A percentile compares a stretch with the other conserved stretches of the same genome.
These are phyloP conservation scores for Drosophila dunni DNA, from an alignment of 1,140 invertebrate genomes.

Conservation along the genomic window DNA sequence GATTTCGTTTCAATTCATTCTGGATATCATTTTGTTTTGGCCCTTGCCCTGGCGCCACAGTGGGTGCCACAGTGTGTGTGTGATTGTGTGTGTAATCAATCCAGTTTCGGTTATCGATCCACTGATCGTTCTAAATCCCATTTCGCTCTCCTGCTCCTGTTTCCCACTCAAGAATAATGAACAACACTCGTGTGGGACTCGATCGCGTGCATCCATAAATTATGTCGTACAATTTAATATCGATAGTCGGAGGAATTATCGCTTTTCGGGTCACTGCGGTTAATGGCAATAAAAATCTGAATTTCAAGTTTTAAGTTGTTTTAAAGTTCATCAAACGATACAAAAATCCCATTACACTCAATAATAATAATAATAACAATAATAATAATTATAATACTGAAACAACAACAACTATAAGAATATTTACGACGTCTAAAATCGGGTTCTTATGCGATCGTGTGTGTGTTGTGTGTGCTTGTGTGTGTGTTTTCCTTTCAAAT, in stretches of 20 bases:
- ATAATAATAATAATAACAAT: slow-evolving; percentile 38
- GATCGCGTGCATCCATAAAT: slow-evolving; percentile 42
- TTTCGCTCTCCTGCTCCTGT: slow-evolving; percentile 7
- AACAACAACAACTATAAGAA: slow-evolving; percentile 6
- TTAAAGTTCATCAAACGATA: slow-evolving; percentile 61
- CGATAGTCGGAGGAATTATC: slow-evolving; percentile 50
- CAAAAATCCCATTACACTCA: slow-evolving; percentile 41
- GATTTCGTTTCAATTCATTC: slow-evolving; percentile 18
- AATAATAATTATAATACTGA: not conserved
- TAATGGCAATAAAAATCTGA: slow-evolving; percentile 64
- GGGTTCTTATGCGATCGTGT: slow-evolving; percentile 2
- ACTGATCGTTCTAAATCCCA: not conserved
- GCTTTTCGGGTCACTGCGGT: slow-evolving; percentile 34
- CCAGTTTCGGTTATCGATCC: slow-evolving; percentile 16
- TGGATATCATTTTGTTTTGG: slow-evolving; percentile 17
- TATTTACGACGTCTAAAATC: slow-evolving; percentile 54
- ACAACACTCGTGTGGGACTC: not conserved
- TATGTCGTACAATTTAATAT: slow-evolving; percentile 53
- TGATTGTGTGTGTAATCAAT: slow-evolving; percentile 17
- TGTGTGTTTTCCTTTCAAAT: slow-evolving; percentile 24
- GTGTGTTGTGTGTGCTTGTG: not conserved
- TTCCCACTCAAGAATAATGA: not conserved
- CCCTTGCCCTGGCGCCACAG: slow-evolving; percentile 8
- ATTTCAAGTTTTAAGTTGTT: slow-evolving; percentile 59
- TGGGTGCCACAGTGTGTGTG: slow-evolving; percentile 1